These are phyloP conservation scores for Micrastur ruficollis DNA, from an alignment of 2,797 vertebrate species.

Conservation along the genomic window DNA sequence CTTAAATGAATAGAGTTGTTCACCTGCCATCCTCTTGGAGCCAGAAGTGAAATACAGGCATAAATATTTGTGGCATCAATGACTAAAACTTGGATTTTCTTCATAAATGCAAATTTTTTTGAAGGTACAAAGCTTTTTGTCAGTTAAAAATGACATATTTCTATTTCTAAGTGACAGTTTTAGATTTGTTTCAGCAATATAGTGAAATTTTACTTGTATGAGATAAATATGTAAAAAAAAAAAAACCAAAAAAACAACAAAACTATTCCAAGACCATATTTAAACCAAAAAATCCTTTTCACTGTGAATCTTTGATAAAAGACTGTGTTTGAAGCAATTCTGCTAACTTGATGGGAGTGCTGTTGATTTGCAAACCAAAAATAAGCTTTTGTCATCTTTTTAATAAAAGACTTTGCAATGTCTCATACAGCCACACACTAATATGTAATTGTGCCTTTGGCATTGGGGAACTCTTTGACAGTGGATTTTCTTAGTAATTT, in stretches of 20 bases:
- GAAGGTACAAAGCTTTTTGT: neutral
- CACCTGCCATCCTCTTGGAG: neutral
- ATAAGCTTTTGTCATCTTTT: neutral
- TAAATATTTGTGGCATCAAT: neutral
- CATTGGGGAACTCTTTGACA: neutral
- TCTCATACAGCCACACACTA: accelerated
- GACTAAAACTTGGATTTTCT: neutral
- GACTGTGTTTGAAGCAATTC: neutral
- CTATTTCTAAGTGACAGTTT: neutral
- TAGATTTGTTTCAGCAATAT: neutral
- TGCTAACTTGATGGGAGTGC: neutral
- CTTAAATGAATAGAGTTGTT: neutral
- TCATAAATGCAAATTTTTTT: neutral
- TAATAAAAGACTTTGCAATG: neutral
- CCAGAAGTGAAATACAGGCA: neutral
- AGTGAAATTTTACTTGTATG: neutral
- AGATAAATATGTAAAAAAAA: neutral
- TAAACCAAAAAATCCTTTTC: neutral
- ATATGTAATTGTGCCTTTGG: neutral
- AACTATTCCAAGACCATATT: neutral
- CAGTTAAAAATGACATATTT: neutral
- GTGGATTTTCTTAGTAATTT: neutral
- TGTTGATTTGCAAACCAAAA: neutral
- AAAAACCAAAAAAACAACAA: neutral
- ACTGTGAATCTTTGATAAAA: neutral